A percentile compares a stretch with the other conserved stretches of the same genome.
phyloP scores from a whole-genome alignment of 2,797 vertebrate genomes.

The Sphenodon punctatus region DNA sequence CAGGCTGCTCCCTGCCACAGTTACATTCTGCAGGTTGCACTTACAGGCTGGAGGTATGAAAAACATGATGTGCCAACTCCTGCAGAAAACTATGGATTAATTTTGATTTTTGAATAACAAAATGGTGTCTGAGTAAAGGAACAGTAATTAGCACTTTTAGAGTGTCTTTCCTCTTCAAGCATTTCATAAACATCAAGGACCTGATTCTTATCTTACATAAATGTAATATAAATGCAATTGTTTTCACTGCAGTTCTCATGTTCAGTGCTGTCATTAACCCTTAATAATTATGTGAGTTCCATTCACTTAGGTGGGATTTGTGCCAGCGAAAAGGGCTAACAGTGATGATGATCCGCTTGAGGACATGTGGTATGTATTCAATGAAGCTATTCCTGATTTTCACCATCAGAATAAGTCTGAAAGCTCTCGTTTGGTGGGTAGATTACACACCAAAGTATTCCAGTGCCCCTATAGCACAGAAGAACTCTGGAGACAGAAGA shows the following conservation, averaged over 20 bases:
- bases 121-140: background rate
- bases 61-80: no score
- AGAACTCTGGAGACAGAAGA: background rate
- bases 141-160: conserved; percentile 5
- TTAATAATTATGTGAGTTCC: no score
- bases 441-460: conserved; percentile 45
- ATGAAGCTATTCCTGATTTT: conserved; percentile 45
- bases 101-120: background rate
- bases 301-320: no score
- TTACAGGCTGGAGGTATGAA: background rate
- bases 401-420: conserved; percentile 32
- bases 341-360: no score
- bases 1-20: no score
- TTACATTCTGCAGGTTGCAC: background rate
- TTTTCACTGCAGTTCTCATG: no score
- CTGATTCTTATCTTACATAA: background rate
- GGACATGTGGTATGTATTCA: no score
- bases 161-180: background rate
- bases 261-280: no score
- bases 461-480: background rate
- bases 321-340: no score
- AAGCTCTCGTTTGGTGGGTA: conserved; percentile 50
- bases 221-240: conserved; percentile 1
- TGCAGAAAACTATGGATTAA: no score
- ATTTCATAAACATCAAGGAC: conserved; percentile 1